Conservation (phyloP, 2,113 vertebrate genomes). For the Hemiscyllium ocellatum region DNA sequence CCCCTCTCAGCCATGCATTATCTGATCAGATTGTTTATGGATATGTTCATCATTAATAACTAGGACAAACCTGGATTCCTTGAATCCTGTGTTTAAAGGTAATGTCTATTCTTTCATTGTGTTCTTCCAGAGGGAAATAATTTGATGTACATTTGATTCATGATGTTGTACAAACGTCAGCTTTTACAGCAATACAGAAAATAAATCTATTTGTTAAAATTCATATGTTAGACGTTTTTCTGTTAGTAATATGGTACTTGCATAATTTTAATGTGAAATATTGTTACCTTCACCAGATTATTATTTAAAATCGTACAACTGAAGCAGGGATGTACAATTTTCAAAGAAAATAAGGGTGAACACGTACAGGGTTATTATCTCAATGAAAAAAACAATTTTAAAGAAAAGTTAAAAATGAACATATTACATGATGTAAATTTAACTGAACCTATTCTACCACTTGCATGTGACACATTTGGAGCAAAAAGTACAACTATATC, state of each 20-base stretch:
- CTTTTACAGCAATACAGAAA: not conserved
- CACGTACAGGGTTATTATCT: not conserved
- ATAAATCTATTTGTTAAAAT: not conserved
- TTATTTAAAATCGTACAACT: not conserved
- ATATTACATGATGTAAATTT: not conserved
- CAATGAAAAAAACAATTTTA: not conserved
- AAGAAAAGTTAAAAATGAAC: not conserved
- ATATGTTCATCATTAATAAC: slow-evolving; percentile 8
- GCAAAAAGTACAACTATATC: not conserved
- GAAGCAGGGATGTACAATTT: not conserved
- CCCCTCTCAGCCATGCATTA: not conserved
- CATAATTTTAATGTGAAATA: not conserved
- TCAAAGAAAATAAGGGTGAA: not conserved
- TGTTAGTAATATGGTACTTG: not conserved
- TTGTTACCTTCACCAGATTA: not conserved
- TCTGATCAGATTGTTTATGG: not conserved
- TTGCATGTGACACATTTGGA: not conserved
- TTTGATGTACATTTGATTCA: not conserved
- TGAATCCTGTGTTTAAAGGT: not conserved
- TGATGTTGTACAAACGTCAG: not conserved
- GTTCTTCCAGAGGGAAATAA: not conserved
- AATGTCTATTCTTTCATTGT: not conserved
- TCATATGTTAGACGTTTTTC: not conserved
- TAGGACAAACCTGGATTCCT: not conserved
- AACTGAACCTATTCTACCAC: not conserved